Conservation (phyloP, 2,888 invertebrate genomes). For the Ectemnius cavifrons region DNA sequence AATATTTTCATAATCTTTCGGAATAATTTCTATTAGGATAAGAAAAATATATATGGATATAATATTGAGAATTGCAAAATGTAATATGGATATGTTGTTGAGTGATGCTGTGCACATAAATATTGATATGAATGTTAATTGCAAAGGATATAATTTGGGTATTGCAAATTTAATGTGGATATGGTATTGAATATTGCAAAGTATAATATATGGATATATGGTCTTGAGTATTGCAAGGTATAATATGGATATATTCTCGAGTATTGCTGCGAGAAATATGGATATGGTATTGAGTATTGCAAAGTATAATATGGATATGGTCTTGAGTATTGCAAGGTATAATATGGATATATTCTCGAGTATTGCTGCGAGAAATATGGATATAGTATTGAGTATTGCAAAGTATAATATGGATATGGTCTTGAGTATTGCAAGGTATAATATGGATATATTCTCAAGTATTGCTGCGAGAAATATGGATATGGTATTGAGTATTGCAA, state of each 20-base stretch:
- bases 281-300: not conserved
- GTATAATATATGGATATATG: slow-evolving; percentile 9
- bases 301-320: not conserved
- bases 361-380: not conserved
- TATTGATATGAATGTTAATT: not conserved
- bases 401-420: not conserved
- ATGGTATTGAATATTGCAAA: not conserved
- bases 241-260: not conserved
- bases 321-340: not conserved
- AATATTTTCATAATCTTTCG: too few species aligned
- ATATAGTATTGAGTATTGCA: not conserved
- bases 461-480: not conserved
- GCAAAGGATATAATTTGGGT: not conserved
- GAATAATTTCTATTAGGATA: too few species aligned
- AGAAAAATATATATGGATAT: not conserved
- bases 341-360: not conserved
- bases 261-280: not conserved
- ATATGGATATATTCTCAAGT: not conserved
- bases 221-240: not conserved
- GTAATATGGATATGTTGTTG: slow-evolving; percentile 1
- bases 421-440: not conserved
- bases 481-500: not conserved
- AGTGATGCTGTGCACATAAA: not conserved
- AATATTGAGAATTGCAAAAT: not conserved
- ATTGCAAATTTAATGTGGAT: not conserved